A percentile compares a stretch with the other conserved stretches of the same genome.
Evolutionary conservation across 2,797 vertebrate species (phyloP).

Genomic region (Lateolabrax maculatus): DNA sequence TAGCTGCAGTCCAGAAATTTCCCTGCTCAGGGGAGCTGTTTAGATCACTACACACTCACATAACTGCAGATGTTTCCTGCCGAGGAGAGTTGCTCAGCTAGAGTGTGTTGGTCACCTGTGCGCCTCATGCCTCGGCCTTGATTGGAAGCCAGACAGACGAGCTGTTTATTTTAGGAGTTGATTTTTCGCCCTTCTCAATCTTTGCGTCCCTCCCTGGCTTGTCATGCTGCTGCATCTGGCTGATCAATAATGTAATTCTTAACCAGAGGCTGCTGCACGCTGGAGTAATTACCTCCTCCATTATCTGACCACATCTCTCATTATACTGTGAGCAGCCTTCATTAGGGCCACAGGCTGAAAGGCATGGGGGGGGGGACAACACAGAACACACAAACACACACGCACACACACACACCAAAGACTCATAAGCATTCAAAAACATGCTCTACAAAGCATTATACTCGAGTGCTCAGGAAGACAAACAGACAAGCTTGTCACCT

Average conservation of each 20-base stretch:
- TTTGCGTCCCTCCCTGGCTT: conserved; percentile 26
- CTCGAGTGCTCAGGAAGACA: conserved; percentile 21
- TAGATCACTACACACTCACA: conserved; percentile 31
- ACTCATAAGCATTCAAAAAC: conserved; percentile 47
- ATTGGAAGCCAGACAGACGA: conserved; percentile 46
- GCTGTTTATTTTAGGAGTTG: conserved; percentile 62
- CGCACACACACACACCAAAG: conserved; percentile 2
- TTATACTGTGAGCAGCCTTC: conserved; percentile 75
- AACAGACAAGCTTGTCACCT: conserved; percentile 43
- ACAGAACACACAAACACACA: background rate
- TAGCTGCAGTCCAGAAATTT: conserved; percentile 12
- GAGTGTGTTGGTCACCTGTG: conserved; percentile 42
- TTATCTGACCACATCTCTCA: conserved; percentile 81
- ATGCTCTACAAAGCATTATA: conserved; percentile 21
- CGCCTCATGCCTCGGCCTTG: conserved; percentile 21
- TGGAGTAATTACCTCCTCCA: conserved; percentile 81
- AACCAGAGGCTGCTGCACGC: conserved; percentile 66
- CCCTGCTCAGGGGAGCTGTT: conserved; percentile 21
- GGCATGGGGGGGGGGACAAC: background rate
- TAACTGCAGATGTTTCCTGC: conserved; percentile 40
- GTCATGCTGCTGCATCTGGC: conserved; percentile 52
- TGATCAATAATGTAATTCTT: conserved; percentile 82
- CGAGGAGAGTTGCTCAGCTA: conserved; percentile 28
- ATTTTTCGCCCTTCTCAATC: conserved; percentile 55
- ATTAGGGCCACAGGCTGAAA: conserved; percentile 57